These are phyloP conservation scores for Antechinus flavipes DNA, from an alignment of 2,113 vertebrate species.

Conservation along the genomic window DNA sequence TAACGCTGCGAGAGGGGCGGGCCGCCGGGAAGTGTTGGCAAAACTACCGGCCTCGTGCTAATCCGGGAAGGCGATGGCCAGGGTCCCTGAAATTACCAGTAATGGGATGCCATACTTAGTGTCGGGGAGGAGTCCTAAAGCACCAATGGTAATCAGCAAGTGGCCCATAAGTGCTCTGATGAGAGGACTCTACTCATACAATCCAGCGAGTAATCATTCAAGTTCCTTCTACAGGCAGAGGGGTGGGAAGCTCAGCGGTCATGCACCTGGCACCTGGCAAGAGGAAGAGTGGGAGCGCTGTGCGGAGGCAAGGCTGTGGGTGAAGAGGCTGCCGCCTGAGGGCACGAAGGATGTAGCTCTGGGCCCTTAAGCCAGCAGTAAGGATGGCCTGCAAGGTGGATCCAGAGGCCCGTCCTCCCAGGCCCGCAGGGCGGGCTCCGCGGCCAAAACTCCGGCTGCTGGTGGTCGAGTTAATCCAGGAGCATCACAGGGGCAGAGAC, in stretches of 20 bases:
- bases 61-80: constrained; percentile 62
- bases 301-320: neutral
- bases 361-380: neutral
- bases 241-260: neutral
- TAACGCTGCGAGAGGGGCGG: constrained; percentile 30
- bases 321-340: constrained; percentile 22
- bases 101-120: constrained; percentile 64
- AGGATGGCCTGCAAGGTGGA: neutral
- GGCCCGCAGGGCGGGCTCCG: neutral
- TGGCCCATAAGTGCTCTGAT: constrained; percentile 14
- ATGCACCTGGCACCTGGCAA: neutral
- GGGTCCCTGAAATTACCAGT: constrained; percentile 63
- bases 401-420: neutral
- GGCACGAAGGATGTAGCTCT: constrained; percentile 4
- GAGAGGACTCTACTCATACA: neutral
- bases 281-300: neutral
- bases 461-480: neutral
- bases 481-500: neutral
- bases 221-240: neutral
- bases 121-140: constrained; percentile 35
- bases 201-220: neutral
- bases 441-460: neutral
- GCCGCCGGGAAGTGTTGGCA: constrained; percentile 12
- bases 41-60: constrained; percentile 36
- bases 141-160: constrained; percentile 58